Conservation (phyloP, 2,888 invertebrate species). For the Osedax frankpressi region DNA sequence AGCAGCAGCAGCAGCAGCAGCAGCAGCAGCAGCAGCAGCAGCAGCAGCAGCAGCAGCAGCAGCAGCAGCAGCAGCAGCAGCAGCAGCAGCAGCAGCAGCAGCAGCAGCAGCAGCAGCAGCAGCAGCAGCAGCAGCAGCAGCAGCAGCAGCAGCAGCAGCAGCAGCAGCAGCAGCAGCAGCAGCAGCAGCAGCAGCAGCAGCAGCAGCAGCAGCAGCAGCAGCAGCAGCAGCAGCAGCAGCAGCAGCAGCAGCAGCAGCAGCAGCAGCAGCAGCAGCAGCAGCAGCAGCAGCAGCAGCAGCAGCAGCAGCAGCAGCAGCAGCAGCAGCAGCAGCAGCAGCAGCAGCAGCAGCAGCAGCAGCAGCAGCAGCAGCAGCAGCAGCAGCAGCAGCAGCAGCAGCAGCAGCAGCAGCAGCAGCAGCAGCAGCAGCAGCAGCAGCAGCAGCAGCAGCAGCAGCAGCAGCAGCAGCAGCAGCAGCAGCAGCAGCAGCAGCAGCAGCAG, state of each 20-base stretch:
- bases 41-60: constrained; percentile 14
- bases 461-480: constrained; percentile 10
- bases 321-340: constrained; percentile 18
- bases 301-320: constrained; percentile 12
- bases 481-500: constrained; percentile 13
- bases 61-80: constrained; percentile 12
- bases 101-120: constrained; percentile 10
- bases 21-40: constrained; percentile 17
- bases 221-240: not conserved
- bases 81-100: constrained; percentile 7
- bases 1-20: constrained; percentile 18
- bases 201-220: constrained; percentile 9
- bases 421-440: constrained; percentile 13
- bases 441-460: constrained; percentile 7
- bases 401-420: constrained; percentile 12
- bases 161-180: constrained; percentile 13
- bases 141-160: constrained; percentile 17
- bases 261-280: not conserved
- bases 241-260: not conserved
- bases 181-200: constrained; percentile 14
- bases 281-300: not conserved
- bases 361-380: not conserved
- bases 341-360: constrained; percentile 1
- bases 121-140: constrained; percentile 17
- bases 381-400: constrained; percentile 1